Evolutionary conservation across 2,797 vertebrate species (phyloP).

Genomic region (Gadopsis marmoratus): DNA sequence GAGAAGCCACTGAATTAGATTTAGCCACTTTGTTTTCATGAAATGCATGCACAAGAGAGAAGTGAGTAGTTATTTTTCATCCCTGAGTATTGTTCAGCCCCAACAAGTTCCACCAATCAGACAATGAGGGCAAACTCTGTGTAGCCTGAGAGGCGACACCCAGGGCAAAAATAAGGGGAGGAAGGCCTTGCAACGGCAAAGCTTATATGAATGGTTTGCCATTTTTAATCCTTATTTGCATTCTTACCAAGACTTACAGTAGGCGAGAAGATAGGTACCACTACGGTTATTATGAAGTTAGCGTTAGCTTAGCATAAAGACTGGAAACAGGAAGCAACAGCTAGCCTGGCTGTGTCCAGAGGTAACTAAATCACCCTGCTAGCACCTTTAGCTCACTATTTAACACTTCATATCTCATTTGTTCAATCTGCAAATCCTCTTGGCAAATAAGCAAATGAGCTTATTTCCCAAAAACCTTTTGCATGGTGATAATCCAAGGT

Average conservation of each 20-base stretch:
- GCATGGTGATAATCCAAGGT: neutral
- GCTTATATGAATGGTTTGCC: neutral
- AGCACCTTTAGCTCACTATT: neutral
- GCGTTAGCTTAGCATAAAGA: neutral
- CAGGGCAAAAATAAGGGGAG: neutral
- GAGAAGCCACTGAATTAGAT: slow-evolving; percentile 44
- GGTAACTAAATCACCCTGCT: no score
- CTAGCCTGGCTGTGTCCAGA: neutral
- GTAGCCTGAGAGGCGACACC: neutral
- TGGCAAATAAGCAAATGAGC: neutral
- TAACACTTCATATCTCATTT: neutral
- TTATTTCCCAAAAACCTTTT: neutral
- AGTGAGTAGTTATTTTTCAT: neutral
- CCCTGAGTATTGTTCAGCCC: neutral
- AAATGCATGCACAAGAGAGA: neutral
- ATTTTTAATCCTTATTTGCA: neutral
- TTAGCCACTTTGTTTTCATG: slow-evolving; percentile 16
- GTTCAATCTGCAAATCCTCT: neutral
- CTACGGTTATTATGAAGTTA: neutral
- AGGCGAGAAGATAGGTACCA: neutral
- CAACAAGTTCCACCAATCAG: neutral
- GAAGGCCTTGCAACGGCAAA: neutral
- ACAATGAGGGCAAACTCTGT: neutral
- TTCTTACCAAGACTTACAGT: neutral
- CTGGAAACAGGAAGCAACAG: neutral